Evolutionary conservation across 2,113 vertebrate species (phyloP), one percentile per base, ranked within the genome.

Genomic region (Sigmodon hispidus): DNA sequence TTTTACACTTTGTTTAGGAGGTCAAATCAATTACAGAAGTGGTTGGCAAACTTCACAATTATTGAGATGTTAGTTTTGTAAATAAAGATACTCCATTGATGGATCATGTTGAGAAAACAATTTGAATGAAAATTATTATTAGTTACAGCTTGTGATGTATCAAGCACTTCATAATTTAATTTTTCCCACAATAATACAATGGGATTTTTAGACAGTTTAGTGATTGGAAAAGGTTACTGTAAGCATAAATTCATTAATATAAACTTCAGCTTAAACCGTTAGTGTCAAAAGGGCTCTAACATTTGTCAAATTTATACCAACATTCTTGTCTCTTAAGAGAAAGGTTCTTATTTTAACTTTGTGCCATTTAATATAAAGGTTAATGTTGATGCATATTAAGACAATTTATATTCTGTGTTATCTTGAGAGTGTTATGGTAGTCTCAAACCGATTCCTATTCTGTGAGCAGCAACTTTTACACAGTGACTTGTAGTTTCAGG

Each of bases 11-110:
- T 70, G 69, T 94, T 93, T 85, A 90, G 55, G 29, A 95, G 94
- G 63, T 45, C 48, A 95, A 93, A 70, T 87, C 79, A 94, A 79
- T 89, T 95, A 84, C 19, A 86, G 52, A 93, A 43, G 22, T 90
- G 48, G 52, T 89, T 94, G 70, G 48, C 13, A 87, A 85, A 69
- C 63, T 69, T 90, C 45, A 92, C 24, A 65, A 43, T 84, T 81
- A 83, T 69, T 84, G 86, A 84, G 55, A 91, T 79, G 24, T 24
- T 85, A 1, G 40, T 87, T 79, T 87, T 80, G 34, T 92, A 84
- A 87, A 76, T 52, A 76, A 94, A 92, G 15, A 77, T 31, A 79
- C 0, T 36, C 29, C 59, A 26, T 57, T 79, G 48, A 55, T 31
- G 29, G 52, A 84, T 76, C 24, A 94, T 34, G 59, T 83, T 8